Evolutionary conservation across 2,797 vertebrate genomes (phyloP).

Genomic region (Choloepus didactylus): DNA sequence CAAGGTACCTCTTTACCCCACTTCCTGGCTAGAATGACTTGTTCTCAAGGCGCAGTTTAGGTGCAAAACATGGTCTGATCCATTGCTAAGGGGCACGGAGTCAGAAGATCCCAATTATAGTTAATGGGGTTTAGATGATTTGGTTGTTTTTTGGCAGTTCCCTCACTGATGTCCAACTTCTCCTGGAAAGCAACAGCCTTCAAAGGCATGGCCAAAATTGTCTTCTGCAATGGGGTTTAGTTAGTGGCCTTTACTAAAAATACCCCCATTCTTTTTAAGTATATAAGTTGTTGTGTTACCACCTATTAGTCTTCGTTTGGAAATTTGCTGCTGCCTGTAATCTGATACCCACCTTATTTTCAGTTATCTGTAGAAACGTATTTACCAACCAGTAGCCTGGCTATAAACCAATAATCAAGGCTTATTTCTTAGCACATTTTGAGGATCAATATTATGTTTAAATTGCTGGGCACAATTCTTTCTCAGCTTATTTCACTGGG

Average conservation of each 20-base stretch:
- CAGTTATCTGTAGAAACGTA: background rate
- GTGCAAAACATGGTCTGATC: background rate
- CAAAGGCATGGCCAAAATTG: background rate
- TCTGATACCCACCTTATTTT: background rate
- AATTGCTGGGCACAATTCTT: background rate
- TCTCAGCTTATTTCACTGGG: background rate
- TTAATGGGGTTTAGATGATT: slow-evolving; percentile 39
- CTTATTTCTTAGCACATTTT: background rate
- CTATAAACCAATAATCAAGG: background rate
- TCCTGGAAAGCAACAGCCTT: background rate
- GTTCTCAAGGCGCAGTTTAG: slow-evolving; percentile 24
- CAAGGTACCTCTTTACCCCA: background rate
- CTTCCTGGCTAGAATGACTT: background rate
- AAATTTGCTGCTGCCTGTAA: background rate
- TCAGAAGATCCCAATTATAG: slow-evolving; percentile 6
- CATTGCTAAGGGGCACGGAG: background rate
- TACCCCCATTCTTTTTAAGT: background rate
- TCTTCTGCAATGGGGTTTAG: background rate
- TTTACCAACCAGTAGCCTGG: background rate
- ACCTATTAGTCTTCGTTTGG: background rate
- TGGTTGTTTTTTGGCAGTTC: background rate
- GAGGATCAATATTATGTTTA: background rate
- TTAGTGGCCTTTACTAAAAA: background rate
- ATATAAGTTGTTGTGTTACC: background rate
- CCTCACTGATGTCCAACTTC: background rate